These are phyloP conservation scores for Rhabdornis inornatus DNA, from an alignment of 2,113 vertebrate genomes.

Conservation along the genomic window DNA sequence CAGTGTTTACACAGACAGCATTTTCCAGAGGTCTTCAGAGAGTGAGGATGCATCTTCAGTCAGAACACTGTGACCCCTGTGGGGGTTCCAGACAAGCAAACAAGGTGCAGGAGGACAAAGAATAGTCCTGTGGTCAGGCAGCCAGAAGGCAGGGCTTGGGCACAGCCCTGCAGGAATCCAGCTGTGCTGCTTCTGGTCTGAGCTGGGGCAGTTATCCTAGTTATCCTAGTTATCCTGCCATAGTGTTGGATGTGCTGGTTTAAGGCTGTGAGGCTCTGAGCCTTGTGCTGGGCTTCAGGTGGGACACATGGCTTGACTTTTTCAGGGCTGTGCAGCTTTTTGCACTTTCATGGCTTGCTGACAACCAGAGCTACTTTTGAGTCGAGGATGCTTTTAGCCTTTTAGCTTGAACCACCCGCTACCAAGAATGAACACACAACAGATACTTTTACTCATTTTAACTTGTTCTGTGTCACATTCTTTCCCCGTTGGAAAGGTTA, in stretches of 20 bases:
- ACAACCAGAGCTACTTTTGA: not conserved
- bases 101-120: not conserved
- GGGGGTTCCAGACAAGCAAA: not conserved
- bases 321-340: not conserved
- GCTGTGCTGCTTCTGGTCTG: not conserved
- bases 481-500: not conserved
- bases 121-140: not conserved
- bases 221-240: accelerated
- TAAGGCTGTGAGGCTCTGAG: not conserved
- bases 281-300: not conserved
- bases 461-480: not conserved
- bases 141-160: not conserved
- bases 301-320: accelerated
- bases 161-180: not conserved
- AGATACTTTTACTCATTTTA: not conserved
- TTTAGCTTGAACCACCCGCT: not conserved
- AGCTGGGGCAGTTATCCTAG: not conserved
- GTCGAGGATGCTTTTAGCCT: not conserved
- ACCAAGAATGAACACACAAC: not conserved
- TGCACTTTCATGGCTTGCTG: not conserved
- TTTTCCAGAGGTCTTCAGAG: not conserved
- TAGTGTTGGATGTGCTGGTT: not conserved
- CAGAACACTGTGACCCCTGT: accelerated
- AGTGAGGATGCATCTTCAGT: not conserved
- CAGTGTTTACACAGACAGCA: not conserved